Evolutionary conservation across 2,113 vertebrate genomes (phyloP).

Genomic region (Datnioides undecimradiatus): DNA sequence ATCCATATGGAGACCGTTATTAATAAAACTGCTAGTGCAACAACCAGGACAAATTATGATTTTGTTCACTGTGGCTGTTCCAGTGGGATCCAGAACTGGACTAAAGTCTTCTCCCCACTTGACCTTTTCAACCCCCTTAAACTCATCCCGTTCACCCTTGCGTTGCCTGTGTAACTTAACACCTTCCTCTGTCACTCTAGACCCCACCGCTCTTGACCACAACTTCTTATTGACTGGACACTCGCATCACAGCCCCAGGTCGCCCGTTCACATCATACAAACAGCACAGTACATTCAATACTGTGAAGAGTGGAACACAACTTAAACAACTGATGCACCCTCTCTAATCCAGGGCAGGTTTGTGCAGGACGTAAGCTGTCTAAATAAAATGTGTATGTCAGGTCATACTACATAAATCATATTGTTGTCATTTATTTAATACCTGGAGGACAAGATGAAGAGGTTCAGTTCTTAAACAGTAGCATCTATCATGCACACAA

Average conservation of each 20-base stretch:
- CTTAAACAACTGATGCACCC: background rate
- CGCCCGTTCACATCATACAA: background rate
- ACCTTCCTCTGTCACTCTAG: slow-evolving; percentile 37
- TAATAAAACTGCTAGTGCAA: background rate
- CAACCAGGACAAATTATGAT: too few species aligned
- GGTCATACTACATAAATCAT: too few species aligned
- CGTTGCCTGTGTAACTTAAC: slow-evolving; percentile 55
- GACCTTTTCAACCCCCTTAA: slow-evolving; percentile 49
- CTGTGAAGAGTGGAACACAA: background rate
- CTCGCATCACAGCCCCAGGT: background rate
- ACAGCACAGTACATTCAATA: background rate
- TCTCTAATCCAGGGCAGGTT: too few species aligned
- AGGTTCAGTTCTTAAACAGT: background rate
- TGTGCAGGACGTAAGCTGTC: background rate
- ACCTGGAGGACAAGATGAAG: background rate
- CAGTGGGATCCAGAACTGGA: background rate
- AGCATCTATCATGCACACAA: background rate
- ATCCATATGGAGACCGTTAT: background rate
- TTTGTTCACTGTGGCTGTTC: background rate
- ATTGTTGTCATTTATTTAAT: background rate
- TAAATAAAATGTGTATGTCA: background rate
- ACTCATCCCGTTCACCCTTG: slow-evolving; percentile 30
- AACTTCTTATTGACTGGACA: slow-evolving; percentile 4
- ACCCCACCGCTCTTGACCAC: slow-evolving; percentile 33
- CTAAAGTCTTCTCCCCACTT: slow-evolving; percentile 12